A percentile compares a stretch with the other conserved stretches of the same genome.
Evolutionary conservation across 2,797 vertebrate species (phyloP).

Genomic region (Chaunax sp.): DNA sequence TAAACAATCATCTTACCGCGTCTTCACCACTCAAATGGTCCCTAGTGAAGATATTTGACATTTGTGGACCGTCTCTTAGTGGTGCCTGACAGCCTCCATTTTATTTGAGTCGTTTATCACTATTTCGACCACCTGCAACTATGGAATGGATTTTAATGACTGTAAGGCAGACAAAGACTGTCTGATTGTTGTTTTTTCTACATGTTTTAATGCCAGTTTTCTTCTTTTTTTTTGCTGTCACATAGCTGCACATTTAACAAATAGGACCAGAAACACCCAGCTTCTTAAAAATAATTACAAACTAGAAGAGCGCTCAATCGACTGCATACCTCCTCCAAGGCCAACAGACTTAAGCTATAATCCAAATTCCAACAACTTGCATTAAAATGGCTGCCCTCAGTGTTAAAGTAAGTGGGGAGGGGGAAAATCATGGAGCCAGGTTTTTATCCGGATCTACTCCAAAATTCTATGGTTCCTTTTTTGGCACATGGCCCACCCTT

Average conservation of each 20-base stretch:
- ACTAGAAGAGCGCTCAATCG: no score
- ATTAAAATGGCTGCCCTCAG: no score
- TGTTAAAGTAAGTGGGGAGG: no score
- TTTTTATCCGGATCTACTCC: no score
- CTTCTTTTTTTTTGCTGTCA: background rate
- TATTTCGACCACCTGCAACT: slow-evolving; percentile 27
- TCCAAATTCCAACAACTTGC: no score
- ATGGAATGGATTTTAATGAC: slow-evolving; percentile 34
- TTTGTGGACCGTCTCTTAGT: slow-evolving; percentile 18
- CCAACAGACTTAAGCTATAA: no score
- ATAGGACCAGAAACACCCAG: slow-evolving; percentile 2
- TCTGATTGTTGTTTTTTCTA: slow-evolving; percentile 19
- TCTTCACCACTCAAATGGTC: slow-evolving; percentile 12
- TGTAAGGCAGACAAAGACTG: background rate
- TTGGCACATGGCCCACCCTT: no score
- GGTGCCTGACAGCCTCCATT: slow-evolving; percentile 30
- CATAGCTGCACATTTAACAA: background rate
- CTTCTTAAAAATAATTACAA: background rate
- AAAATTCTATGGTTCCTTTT: no score
- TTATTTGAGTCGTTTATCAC: slow-evolving; percentile 39
- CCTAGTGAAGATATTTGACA: slow-evolving; percentile 17
- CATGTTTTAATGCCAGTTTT: background rate
- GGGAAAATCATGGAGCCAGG: no score
- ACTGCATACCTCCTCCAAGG: no score
- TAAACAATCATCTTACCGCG: slow-evolving; percentile 25